Evolutionary conservation across 2,113 vertebrate genomes (phyloP), one percentile per base, ranked within the genome.

Genomic region (Periophthalmus modestus): DNA sequence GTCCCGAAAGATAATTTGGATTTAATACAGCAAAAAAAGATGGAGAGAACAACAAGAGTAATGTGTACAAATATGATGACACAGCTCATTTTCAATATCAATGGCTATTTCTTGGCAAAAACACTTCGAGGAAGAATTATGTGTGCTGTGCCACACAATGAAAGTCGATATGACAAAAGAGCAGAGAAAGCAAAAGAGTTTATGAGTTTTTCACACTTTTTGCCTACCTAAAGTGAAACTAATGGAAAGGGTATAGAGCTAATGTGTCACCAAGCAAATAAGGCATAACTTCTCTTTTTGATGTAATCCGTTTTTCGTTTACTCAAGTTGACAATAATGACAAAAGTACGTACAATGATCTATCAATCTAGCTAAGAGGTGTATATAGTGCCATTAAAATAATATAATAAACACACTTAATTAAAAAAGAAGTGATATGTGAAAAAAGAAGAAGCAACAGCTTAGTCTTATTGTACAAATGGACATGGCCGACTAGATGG

Each of bases 81-180:
- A 39, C 61, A 12, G 33, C 34, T 16, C 19, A 39, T n/a, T 65
- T 39, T 11, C 34, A 65, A 65, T 65, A n/a, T 18, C 62, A 65
- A 39, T 39, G 33, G 18, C 19, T 36, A 39, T 39, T 65, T 34
- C 18, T 39, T 18, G 14, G 33, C 15, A 34, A 85, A 82, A 0
- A n/a, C 68, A 80, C n/a, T 21, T 58, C 72, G 65, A 71, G 61
- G 39, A 69, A 82, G 68, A 24, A 71, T 69, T 46, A 73, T 72
- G 73, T 21, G 66, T 39, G 62, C 52, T 55, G 59, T 68, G 28
- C 68, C 33, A 84, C 36, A 72, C 48, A 80, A 88, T 85, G 68
- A 78, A 74, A 77, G 67, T 74, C 80, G 80, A 69, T 59, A 66
- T 68, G 71, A 59, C 72, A 75, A 80, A 81, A 80, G 14, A 72